Percentiles rank a stretch among this genome's conserved stretches.
Conservation (phyloP, 2,888 invertebrate genomes). For the Tolmerus cingulatus region DNA sequence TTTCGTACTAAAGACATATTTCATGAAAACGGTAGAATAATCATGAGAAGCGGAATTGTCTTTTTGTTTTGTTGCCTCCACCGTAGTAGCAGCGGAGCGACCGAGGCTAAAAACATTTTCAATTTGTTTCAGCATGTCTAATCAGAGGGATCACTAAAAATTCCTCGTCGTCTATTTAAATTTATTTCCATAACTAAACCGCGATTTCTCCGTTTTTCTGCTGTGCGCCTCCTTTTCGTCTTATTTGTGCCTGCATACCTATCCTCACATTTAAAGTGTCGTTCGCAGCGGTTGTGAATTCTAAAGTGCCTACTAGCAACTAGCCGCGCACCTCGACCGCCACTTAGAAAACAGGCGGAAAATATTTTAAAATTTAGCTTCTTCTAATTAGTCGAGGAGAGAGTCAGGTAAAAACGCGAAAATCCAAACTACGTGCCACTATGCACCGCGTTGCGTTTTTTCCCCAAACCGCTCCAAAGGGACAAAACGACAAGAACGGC, state of each 20-base stretch:
- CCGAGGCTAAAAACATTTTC: conserved; percentile 32
- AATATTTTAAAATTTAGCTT: conserved; percentile 29
- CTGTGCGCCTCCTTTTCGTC: background rate
- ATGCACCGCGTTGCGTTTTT: conserved; percentile 1
- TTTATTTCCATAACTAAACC: conserved; percentile 42
- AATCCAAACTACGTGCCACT: background rate
- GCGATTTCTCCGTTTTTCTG: conserved; percentile 41
- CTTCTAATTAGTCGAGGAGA: conserved; percentile 23
- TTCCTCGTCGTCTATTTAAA: conserved; percentile 44
- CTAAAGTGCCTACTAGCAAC: background rate
- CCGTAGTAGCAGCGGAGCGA: background rate
- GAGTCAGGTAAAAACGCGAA: conserved; percentile 19
- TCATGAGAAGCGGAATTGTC: conserved; percentile 26
- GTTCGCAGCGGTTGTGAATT: conserved; percentile 9
- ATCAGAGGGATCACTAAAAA: conserved; percentile 44
- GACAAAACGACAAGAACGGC: background rate
- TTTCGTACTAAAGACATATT: conserved; percentile 36
- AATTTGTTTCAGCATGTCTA: conserved; percentile 45
- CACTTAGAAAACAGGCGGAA: conserved; percentile 1
- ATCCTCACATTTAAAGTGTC: conserved; percentile 36
- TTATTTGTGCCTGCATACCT: conserved; percentile 6
- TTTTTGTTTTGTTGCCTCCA: background rate
- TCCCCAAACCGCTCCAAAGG: background rate
- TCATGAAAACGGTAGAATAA: conserved; percentile 38
- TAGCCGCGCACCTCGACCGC: background rate